These are phyloP conservation scores for Pogonophryne albipinna DNA, from an alignment of 2,797 vertebrate species.

Conservation along the genomic window DNA sequence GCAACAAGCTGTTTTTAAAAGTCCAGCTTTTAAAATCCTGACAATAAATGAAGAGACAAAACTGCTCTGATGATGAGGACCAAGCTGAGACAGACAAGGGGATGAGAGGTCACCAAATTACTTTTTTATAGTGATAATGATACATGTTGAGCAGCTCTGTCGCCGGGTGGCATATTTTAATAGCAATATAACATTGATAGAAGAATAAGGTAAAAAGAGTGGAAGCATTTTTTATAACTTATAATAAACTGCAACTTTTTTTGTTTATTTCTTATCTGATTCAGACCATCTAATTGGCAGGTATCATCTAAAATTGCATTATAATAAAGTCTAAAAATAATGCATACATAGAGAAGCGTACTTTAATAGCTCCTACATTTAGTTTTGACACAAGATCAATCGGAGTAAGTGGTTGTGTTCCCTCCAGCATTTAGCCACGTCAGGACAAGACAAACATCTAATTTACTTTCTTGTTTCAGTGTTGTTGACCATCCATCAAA, in stretches of 20 bases:
- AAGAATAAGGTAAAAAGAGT: not conserved
- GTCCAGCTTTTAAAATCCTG: not conserved
- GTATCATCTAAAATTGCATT: slow-evolving; percentile 2
- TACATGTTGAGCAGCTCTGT: no score
- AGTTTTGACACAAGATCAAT: slow-evolving; percentile 25
- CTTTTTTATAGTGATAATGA: not conserved
- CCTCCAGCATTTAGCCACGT: not conserved
- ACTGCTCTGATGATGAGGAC: slow-evolving; percentile 30
- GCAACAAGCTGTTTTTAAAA: not conserved
- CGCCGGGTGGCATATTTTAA: not conserved
- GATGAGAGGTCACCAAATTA: not conserved
- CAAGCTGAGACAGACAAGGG: slow-evolving; percentile 7
- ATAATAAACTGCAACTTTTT: slow-evolving; percentile 19
- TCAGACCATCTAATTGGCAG: slow-evolving; percentile 10
- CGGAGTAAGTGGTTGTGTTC: slow-evolving; percentile 8
- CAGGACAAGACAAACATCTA: slow-evolving; percentile 13
- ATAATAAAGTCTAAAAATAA: not conserved
- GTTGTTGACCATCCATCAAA: slow-evolving; percentile 14
- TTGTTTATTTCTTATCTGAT: slow-evolving; percentile 17
- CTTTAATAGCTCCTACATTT: not conserved
- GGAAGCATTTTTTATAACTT: not conserved
- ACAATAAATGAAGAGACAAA: not conserved
- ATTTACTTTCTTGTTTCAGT: slow-evolving; percentile 12
- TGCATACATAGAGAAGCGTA: not conserved
- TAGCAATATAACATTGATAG: not conserved